Evolutionary conservation across 2,888 invertebrate genomes (phyloP).

Genomic region (Drosophila fulvimacula): DNA sequence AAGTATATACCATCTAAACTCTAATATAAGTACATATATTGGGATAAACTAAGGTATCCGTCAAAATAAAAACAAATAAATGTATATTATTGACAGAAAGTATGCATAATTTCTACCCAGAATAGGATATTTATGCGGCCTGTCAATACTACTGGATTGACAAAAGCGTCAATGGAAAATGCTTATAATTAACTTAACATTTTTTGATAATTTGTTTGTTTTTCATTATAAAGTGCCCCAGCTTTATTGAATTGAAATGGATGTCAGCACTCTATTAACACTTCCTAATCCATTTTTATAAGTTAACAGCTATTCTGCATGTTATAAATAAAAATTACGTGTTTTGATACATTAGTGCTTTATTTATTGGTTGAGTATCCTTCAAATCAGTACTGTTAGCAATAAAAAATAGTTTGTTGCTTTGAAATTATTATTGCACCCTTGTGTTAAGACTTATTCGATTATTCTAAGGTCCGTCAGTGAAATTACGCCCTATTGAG

Average conservation of each 20-base stretch:
- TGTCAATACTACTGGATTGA: constrained; percentile 42
- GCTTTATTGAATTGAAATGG: no score
- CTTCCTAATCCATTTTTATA: constrained; percentile 6
- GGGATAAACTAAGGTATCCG: constrained; percentile 54
- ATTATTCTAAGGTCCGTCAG: constrained; percentile 35
- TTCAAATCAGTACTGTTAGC: constrained; percentile 61
- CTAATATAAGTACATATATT: constrained; percentile 69
- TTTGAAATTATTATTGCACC: constrained; percentile 66
- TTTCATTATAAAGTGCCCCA: constrained; percentile 27
- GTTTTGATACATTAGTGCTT: constrained; percentile 42
- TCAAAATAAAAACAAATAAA: constrained; percentile 55
- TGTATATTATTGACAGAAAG: constrained; percentile 48
- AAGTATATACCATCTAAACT: constrained; percentile 67
- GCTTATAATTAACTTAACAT: constrained; percentile 49
- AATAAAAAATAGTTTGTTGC: constrained; percentile 40
- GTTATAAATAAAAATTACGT: constrained; percentile 24
- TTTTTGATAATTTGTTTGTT: constrained; percentile 10
- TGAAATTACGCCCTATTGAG: constrained; percentile 38
- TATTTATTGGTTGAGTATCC: constrained; percentile 62
- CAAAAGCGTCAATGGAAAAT: constrained; percentile 46
- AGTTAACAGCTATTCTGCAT: constrained; percentile 7
- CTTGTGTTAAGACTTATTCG: constrained; percentile 39
- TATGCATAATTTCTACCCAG: constrained; percentile 26
- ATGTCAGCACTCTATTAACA: constrained; percentile 22
- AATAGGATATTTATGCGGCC: constrained; percentile 19